Conservation (phyloP, 1,140 invertebrate genomes). For the Asbolus verrucosus region DNA sequence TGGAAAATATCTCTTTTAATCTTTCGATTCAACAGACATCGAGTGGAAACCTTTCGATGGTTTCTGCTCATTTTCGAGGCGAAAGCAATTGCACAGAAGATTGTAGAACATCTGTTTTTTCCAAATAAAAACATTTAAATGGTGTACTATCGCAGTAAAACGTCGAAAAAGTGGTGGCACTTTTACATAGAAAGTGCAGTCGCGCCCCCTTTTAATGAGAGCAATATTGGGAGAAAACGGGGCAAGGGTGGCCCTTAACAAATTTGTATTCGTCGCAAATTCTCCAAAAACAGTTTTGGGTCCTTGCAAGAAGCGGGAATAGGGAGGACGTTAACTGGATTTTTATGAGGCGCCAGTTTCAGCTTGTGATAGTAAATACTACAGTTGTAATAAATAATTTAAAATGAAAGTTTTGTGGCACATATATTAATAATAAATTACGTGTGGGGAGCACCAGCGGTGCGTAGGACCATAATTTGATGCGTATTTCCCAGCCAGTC, state of each 20-base stretch:
- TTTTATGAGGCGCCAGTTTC: background rate
- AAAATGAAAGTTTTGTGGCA: slow-evolving; percentile 1
- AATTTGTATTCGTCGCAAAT: background rate
- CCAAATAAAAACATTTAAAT: too few species aligned
- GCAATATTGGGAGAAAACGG: background rate
- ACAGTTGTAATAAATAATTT: slow-evolving; percentile 6
- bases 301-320: background rate
- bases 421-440: slow-evolving; percentile 5
- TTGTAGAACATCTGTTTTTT: too few species aligned
- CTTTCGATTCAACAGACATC: too few species aligned
- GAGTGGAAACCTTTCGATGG: too few species aligned
- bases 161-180: too few species aligned
- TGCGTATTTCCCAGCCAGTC: slow-evolving; percentile 13
- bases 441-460: background rate
- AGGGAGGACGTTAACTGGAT: background rate
- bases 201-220: background rate
- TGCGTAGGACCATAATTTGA: background rate
- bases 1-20: too few species aligned
- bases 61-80: too few species aligned
- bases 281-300: background rate
- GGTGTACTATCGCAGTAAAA: too few species aligned
- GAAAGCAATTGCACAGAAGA: too few species aligned
- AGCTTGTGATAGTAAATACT: background rate
- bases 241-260: background rate
- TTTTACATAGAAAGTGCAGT: too few species aligned